Percentiles rank a stretch among this genome's conserved stretches.
Conservation (phyloP, 35 echinoderm and acorn worm species). For the Eucidaris tribuloides region DNA sequence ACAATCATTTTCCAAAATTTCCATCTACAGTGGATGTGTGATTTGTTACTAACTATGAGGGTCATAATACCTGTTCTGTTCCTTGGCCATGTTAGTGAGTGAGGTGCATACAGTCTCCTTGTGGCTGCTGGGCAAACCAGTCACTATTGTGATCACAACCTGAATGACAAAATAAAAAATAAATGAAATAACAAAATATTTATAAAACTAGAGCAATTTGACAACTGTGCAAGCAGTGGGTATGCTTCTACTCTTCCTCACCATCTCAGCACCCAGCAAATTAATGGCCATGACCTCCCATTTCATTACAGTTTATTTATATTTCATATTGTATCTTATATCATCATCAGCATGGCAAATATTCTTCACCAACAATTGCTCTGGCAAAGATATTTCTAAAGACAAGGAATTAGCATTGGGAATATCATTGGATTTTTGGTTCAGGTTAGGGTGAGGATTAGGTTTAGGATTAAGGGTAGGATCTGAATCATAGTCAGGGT, state of each 20-base stretch:
- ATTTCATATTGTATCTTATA: background rate
- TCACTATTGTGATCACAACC: conserved; percentile 81
- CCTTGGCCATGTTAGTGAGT: conserved; percentile 94
- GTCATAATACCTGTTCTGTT: conserved; percentile 94
- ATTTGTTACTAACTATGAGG: too few relatives aligned
- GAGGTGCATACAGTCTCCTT: conserved; percentile 84
- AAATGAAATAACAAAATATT: background rate
- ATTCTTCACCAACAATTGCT: too few relatives aligned
- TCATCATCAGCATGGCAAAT: too few relatives aligned
- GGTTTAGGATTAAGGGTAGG: too few relatives aligned
- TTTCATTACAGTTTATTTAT: background rate
- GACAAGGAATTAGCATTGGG: too few relatives aligned
- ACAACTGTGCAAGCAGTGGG: background rate
- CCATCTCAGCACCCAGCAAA: background rate
- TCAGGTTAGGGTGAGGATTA: too few relatives aligned
- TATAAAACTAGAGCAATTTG: background rate
- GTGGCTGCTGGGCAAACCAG: conserved; percentile 88
- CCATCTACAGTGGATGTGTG: too few relatives aligned
- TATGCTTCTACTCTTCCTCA: background rate
- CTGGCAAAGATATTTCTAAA: too few relatives aligned
- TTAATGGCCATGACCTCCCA: background rate
- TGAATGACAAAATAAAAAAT: conserved; percentile 11
- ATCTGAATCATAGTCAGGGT: too few relatives aligned
- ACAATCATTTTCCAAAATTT: too few relatives aligned
- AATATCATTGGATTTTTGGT: too few relatives aligned